phyloP scores from a whole-genome alignment of 2,113 vertebrate species.

The Camelus bactrianus region DNA sequence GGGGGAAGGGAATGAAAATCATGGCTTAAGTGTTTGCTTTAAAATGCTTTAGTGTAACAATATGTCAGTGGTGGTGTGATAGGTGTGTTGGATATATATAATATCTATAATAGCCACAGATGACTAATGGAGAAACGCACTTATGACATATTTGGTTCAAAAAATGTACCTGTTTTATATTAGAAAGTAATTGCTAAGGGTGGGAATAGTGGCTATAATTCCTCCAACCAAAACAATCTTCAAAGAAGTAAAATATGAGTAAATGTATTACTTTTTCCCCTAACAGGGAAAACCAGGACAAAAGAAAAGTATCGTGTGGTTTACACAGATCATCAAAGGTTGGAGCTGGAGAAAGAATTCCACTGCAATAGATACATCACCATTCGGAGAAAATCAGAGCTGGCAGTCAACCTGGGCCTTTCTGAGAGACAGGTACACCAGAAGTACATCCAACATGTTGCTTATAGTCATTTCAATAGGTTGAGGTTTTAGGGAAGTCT shows the following conservation, averaged over 20 bases:
- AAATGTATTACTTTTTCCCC: slow-evolving; percentile 72
- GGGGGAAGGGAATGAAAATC: not conserved
- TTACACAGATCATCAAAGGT: slow-evolving; percentile 96
- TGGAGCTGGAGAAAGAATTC: slow-evolving; percentile 98
- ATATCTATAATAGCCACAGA: not conserved
- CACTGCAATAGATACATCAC: slow-evolving; percentile 98
- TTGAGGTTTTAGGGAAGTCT: slow-evolving; percentile 5
- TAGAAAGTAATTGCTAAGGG: slow-evolving; percentile 50
- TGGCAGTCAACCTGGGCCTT: slow-evolving; percentile 95
- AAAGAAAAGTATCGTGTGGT: slow-evolving; percentile 98
- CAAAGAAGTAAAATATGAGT: slow-evolving; percentile 33
- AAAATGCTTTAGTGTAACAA: slow-evolving; percentile 13
- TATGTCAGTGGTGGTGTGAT: not conserved
- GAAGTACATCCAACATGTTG: slow-evolving; percentile 48
- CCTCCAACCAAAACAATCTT: slow-evolving; percentile 41
- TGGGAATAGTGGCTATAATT: slow-evolving; percentile 8
- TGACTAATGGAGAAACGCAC: slow-evolving; percentile 21
- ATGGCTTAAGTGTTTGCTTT: slow-evolving; percentile 27
- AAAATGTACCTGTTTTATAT: slow-evolving; percentile 55
- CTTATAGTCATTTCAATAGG: slow-evolving; percentile 58
- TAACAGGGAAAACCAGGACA: slow-evolving; percentile 96
- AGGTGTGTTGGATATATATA: not conserved
- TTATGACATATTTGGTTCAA: slow-evolving; percentile 18
- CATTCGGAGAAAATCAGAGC: slow-evolving; percentile 95
- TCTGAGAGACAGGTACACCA: slow-evolving; percentile 96